Evolutionary conservation across 1,140 invertebrate genomes (phyloP), one percentile per base, ranked within the genome.

Genomic region (Cydia amplana): DNA sequence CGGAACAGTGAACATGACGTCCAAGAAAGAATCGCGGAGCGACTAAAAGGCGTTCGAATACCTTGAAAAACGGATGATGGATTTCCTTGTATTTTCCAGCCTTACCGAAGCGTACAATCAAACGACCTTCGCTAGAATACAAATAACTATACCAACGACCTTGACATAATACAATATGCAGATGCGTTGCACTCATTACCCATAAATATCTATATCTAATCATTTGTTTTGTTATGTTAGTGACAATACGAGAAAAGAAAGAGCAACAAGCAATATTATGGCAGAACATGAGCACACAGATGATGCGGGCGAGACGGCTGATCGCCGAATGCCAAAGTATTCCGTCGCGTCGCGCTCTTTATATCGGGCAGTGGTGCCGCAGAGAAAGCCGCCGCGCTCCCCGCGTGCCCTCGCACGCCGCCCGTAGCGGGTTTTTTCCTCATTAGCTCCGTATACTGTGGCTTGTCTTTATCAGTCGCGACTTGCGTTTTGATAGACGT

Each of bases 251-350:
- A 82, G 78, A 80, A 87, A 85, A 83, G 79, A 75, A 83, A 81
- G 74, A 81, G 73, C 76, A 84, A 75, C 77, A 83, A 82, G 79
- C 75, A 73, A 76, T 72, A 84, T 82, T 85, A 90, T 83, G 79
- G 80, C 80, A 80, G 82, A 85, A 84, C 82, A 84, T 87, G 79
- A 82, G 78, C 74, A 80, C 82, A 78, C 80, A 83, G 85, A 82
- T 86, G 85, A 87, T 86, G 86, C 86, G 87, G 90, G 89, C 91
- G 82, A 90, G 88, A 91, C 91, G 91, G 91, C 88, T 91, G 87
- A 90, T 84, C 84, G 85, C 91, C 91, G 91, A 93, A 91, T 93
- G 91, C 91, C 91, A 82, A 93, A 88, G 91, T 90, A 82, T 88
- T 90, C 83, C 83, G 85, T 83, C 85, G 89, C 87, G 87, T 86